These are phyloP conservation scores for Seriola dumerili DNA, from an alignment of 2,113 vertebrate genomes.

Conservation along the genomic window DNA sequence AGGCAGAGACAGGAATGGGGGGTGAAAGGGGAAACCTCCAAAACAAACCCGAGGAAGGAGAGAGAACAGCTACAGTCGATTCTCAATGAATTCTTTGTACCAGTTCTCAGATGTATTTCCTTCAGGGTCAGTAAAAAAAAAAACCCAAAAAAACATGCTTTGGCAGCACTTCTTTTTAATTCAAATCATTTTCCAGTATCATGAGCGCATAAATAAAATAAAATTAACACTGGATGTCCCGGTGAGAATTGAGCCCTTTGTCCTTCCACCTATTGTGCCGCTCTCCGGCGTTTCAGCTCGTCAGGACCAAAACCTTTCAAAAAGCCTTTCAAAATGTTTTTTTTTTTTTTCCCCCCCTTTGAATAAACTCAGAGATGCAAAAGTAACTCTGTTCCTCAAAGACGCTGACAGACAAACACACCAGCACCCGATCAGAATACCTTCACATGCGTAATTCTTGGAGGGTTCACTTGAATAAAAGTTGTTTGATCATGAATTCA, in stretches of 20 bases:
- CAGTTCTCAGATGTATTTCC: background rate
- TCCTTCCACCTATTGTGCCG: no score
- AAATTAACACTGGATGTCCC: background rate
- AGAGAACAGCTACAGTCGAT: background rate
- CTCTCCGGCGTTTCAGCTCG: background rate
- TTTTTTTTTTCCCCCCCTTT: background rate
- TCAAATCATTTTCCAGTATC: background rate
- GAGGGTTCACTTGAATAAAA: no score
- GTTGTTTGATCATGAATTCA: no score
- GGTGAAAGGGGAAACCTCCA: background rate
- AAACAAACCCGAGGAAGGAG: background rate
- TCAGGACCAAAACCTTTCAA: background rate
- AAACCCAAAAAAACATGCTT: background rate
- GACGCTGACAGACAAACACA: background rate
- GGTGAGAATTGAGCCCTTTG: background rate
- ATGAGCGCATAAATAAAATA: background rate
- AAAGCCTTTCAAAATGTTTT: background rate
- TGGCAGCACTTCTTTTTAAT: background rate
- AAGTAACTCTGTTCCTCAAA: no score
- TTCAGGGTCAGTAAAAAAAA: background rate
- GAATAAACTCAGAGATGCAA: background rate
- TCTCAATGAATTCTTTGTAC: conserved; percentile 3
- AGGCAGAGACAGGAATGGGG: conserved; percentile 4
- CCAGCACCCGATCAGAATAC: background rate
- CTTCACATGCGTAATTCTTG: no score